These are phyloP conservation scores for Helleia helle DNA, from an alignment of 2,888 invertebrate species.

Conservation along the genomic window DNA sequence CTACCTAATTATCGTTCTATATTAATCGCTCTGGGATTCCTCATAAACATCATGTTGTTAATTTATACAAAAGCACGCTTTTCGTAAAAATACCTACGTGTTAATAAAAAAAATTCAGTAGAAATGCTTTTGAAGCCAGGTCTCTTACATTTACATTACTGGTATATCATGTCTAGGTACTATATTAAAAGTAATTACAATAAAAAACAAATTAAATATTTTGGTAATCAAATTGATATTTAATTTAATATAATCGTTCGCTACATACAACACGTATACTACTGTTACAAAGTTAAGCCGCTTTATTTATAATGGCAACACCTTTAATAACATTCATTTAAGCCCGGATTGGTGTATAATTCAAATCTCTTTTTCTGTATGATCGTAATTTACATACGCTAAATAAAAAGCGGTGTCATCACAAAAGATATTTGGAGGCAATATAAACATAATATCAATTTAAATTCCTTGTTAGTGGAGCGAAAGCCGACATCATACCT, in stretches of 20 bases:
- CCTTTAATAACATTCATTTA: constrained; percentile 58
- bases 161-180: too few relatives aligned
- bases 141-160: too few relatives aligned
- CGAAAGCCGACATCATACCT: constrained; percentile 74
- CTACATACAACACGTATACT: not conserved
- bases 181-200: too few relatives aligned
- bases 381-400: constrained; percentile 71
- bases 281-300: constrained; percentile 6
- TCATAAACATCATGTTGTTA: too few relatives aligned
- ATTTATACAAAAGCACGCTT: too few relatives aligned
- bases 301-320: constrained; percentile 28
- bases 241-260: not conserved
- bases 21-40: too few relatives aligned
- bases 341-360: constrained; percentile 62
- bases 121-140: too few relatives aligned
- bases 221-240: not conserved
- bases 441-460: constrained; percentile 75
- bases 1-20: too few relatives aligned
- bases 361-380: constrained; percentile 69
- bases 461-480: constrained; percentile 74
- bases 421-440: constrained; percentile 74
- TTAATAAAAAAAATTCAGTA: too few relatives aligned
- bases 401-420: constrained; percentile 75
- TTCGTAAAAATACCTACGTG: too few relatives aligned
- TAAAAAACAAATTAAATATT: too few relatives aligned